Evolutionary conservation across 2,888 invertebrate species (phyloP).

Genomic region (Limnephilus auricula): DNA sequence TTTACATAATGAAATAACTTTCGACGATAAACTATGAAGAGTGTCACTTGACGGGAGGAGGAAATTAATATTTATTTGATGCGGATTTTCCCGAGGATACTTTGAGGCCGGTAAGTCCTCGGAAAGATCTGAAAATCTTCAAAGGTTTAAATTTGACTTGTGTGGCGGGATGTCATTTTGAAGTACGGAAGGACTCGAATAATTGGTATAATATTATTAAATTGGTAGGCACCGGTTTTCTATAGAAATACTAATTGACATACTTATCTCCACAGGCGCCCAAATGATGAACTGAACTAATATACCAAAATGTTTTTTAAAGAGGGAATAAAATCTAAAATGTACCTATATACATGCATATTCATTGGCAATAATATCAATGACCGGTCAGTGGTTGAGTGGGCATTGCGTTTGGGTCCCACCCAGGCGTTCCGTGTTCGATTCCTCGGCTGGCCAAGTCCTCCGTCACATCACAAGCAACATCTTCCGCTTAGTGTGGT

Average conservation of each 20-base stretch:
- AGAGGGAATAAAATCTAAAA: too few species aligned
- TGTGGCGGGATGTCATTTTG: background rate
- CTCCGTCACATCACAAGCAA: too few species aligned
- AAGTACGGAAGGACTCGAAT: background rate
- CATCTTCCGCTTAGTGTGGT: too few species aligned
- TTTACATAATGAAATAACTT: conserved; percentile 62
- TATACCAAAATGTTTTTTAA: too few species aligned
- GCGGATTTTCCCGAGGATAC: background rate
- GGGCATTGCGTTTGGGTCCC: too few species aligned
- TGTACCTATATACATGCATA: too few species aligned
- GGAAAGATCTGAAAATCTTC: background rate
- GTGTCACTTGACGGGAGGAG: conserved; percentile 50
- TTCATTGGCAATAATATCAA: too few species aligned
- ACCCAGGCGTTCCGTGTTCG: too few species aligned
- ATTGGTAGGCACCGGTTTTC: background rate
- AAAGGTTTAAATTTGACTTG: background rate
- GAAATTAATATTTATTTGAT: background rate
- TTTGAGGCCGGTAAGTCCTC: background rate
- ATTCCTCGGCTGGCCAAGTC: too few species aligned
- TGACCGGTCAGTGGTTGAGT: too few species aligned
- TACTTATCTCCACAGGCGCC: background rate
- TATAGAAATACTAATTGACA: background rate
- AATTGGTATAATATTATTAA: background rate
- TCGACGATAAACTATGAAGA: conserved; percentile 55
- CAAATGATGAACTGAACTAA: background rate